Percentiles rank a stretch among this genome's conserved stretches.
Conservation (phyloP, 1,140 invertebrate species). For the Drosophila mayri region DNA sequence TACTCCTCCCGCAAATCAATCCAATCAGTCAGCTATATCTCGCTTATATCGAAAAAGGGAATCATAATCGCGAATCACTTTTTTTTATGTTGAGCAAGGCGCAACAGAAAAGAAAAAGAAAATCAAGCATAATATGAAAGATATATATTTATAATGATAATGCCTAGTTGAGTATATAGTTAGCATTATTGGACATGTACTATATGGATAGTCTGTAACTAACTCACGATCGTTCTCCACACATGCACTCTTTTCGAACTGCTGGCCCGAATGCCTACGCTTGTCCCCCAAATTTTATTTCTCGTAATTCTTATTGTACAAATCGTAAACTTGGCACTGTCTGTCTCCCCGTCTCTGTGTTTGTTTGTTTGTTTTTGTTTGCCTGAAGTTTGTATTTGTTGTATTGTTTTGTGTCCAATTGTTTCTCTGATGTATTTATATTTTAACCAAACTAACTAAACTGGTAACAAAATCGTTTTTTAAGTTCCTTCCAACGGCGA, state of each 20-base stretch:
- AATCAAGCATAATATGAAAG: slow-evolving; percentile 23
- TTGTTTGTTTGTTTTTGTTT: slow-evolving; percentile 36
- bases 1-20: slow-evolving; percentile 15
- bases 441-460: slow-evolving; percentile 48
- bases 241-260: slow-evolving; percentile 28
- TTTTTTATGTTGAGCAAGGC: slow-evolving; percentile 68
- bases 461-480: slow-evolving; percentile 47
- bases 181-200: slow-evolving; percentile 76
- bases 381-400: slow-evolving; percentile 21
- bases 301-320: slow-evolving; percentile 45
- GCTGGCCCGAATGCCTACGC: slow-evolving; percentile 38
- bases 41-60: slow-evolving; percentile 45
- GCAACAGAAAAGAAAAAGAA: slow-evolving; percentile 28
- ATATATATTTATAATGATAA: slow-evolving; percentile 68
- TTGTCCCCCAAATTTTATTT: slow-evolving; percentile 41
- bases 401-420: slow-evolving; percentile 33
- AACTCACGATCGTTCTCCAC: slow-evolving; percentile 24
- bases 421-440: slow-evolving; percentile 42
- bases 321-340: slow-evolving; percentile 50
- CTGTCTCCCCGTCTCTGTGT: slow-evolving; percentile 12
- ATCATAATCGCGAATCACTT: slow-evolving; percentile 42
- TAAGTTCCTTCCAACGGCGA: slow-evolving; percentile 73
- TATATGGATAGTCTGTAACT: slow-evolving; percentile 58
- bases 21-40: slow-evolving; percentile 49
- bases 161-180: slow-evolving; percentile 65